Evolutionary conservation across 2,888 invertebrate genomes (phyloP).

Genomic region (Arctia plantaginis): DNA sequence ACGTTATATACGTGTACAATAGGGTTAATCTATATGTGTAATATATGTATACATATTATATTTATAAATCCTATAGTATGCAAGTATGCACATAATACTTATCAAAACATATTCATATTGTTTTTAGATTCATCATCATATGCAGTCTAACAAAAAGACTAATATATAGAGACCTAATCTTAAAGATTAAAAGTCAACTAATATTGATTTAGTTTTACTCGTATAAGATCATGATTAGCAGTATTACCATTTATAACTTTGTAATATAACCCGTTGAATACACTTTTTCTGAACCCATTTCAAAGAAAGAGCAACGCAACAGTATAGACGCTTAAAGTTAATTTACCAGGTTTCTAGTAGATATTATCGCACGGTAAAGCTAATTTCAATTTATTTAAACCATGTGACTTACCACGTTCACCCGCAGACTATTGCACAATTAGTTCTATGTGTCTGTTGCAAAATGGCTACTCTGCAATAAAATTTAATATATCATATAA

Average conservation of each 20-base stretch:
- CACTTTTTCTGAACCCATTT: not conserved
- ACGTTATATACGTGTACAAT: constrained; percentile 64
- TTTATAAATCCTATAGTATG: no score
- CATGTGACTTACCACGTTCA: not conserved
- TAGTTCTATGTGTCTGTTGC: not conserved
- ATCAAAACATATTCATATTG: no score
- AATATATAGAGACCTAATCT: no score
- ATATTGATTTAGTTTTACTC: not conserved
- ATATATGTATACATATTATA: not conserved
- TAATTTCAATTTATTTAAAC: not conserved
- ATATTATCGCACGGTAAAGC: not conserved
- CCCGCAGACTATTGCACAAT: not conserved
- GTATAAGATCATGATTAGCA: not conserved
- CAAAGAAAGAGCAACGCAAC: not conserved
- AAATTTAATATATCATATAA: constrained; percentile 18
- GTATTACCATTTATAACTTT: constrained; percentile 20
- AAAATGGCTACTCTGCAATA: not conserved
- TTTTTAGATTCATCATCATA: no score
- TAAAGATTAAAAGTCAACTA: no score
- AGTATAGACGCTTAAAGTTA: not conserved
- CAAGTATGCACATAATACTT: no score
- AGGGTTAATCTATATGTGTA: constrained; percentile 54
- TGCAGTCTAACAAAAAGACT: no score
- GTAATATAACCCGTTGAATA: not conserved
- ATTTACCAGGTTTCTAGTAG: not conserved